Percentiles rank a stretch among this genome's conserved stretches.
Conservation (phyloP, 2,113 vertebrate species). For the Xiphophorus hellerii region DNA sequence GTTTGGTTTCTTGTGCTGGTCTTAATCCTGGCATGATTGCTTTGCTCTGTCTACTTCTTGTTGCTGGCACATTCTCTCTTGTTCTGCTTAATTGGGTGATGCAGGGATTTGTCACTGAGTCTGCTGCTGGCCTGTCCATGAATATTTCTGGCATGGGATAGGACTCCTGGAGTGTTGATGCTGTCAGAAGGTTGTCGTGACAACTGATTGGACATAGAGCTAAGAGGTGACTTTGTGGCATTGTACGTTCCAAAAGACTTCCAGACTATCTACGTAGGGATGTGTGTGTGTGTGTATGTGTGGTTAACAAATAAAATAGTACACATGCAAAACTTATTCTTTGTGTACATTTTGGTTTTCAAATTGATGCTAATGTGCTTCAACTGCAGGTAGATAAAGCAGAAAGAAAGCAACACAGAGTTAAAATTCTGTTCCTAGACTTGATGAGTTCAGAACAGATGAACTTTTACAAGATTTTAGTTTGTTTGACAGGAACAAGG, state of each 20-base stretch:
- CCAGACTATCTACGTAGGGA: neutral
- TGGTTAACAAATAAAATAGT: too few species aligned
- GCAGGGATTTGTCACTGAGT: slow-evolving; percentile 61
- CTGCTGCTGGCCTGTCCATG: slow-evolving; percentile 47
- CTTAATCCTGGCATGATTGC: neutral
- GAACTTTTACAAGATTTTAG: too few species aligned
- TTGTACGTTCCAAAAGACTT: slow-evolving; percentile 37
- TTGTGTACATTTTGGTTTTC: too few species aligned
- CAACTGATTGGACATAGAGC: slow-evolving; percentile 63
- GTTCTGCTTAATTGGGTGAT: slow-evolving; percentile 47
- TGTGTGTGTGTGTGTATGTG: too few species aligned
- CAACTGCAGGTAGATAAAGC: too few species aligned
- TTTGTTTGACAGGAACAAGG: too few species aligned
- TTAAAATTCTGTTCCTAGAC: too few species aligned
- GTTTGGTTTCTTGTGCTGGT: neutral
- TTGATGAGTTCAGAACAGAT: too few species aligned
- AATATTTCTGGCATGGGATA: slow-evolving; percentile 59
- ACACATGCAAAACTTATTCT: too few species aligned
- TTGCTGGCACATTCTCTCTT: slow-evolving; percentile 12
- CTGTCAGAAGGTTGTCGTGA: slow-evolving; percentile 58
- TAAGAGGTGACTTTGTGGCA: slow-evolving; percentile 66
- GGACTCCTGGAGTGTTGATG: slow-evolving; percentile 33
- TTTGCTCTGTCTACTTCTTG: slow-evolving; percentile 10
- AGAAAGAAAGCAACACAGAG: too few species aligned
- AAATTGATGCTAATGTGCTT: too few species aligned